These are phyloP conservation scores for Cheumatopsyche charites DNA, from an alignment of 1,140 invertebrate species.

Conservation along the genomic window DNA sequence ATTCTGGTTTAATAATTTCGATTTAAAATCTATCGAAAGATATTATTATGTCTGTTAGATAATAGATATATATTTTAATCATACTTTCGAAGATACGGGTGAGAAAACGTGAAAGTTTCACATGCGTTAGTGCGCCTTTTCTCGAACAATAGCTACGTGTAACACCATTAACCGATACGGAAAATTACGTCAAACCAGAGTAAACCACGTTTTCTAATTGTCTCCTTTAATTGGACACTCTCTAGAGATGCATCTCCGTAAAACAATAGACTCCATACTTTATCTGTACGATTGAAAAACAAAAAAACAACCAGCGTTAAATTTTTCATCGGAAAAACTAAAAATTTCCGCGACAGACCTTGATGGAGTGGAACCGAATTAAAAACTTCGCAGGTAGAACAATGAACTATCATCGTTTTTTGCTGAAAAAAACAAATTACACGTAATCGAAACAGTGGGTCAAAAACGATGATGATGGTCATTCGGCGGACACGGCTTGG, in stretches of 20 bases:
- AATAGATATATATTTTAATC: background rate
- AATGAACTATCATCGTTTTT: background rate
- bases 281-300: too few relatives aligned
- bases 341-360: background rate
- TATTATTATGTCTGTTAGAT: background rate
- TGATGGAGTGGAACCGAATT: background rate
- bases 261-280: too few relatives aligned
- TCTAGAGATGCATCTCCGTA: too few relatives aligned
- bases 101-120: slow-evolving; percentile 23
- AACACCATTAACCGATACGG: too few relatives aligned
- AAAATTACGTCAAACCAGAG: too few relatives aligned
- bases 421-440: background rate
- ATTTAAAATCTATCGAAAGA: background rate
- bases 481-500: background rate
- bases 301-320: too few relatives aligned
- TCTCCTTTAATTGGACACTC: too few relatives aligned
- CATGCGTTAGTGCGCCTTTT: background rate
- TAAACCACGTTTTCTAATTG: too few relatives aligned
- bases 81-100: slow-evolving; percentile 18
- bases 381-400: background rate
- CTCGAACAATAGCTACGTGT: background rate
- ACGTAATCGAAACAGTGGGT: slow-evolving; percentile 1
- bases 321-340: too few relatives aligned
- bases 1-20: background rate
- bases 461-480: background rate